phyloP scores from a whole-genome alignment of 2,797 vertebrate species.

The Bradypodion pumilum region DNA sequence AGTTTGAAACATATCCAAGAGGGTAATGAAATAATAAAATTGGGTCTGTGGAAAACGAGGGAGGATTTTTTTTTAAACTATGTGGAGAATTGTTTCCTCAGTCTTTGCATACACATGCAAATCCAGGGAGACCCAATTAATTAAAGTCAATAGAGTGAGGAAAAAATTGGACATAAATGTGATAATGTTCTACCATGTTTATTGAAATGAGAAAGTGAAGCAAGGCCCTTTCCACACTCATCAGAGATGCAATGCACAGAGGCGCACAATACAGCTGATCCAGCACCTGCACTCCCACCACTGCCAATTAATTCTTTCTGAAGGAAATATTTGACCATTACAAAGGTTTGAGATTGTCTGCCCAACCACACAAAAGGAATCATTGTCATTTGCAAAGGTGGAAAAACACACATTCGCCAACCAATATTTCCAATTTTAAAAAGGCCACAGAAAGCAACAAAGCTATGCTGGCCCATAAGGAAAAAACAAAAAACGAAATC shows the following conservation, averaged over 20 bases:
- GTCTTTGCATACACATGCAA: conserved; percentile 39
- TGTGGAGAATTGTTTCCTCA: conserved; percentile 43
- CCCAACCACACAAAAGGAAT: neutral
- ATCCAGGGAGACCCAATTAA: conserved; percentile 48
- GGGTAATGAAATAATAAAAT: conserved; percentile 64
- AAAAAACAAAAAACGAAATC: neutral
- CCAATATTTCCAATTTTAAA: neutral
- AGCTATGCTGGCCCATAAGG: neutral
- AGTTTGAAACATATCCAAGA: conserved; percentile 52
- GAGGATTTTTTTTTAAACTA: conserved; percentile 42
- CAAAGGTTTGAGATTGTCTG: neutral
- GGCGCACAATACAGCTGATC: neutral
- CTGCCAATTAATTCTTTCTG: neutral
- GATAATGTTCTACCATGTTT: neutral
- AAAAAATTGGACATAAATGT: conserved; percentile 19
- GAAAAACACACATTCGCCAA: neutral
- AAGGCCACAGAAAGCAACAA: too few species aligned
- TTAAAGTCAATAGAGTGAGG: conserved; percentile 42
- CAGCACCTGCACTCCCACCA: neutral
- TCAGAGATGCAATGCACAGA: neutral
- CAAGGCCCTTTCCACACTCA: neutral
- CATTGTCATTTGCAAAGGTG: neutral
- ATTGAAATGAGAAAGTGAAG: conserved; percentile 23
- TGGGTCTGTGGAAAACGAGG: conserved; percentile 18
- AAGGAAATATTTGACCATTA: neutral